Percentiles rank a stretch among this genome's conserved stretches.
Conservation (phyloP, 2,888 invertebrate species). For the Laspeyria flexula region DNA sequence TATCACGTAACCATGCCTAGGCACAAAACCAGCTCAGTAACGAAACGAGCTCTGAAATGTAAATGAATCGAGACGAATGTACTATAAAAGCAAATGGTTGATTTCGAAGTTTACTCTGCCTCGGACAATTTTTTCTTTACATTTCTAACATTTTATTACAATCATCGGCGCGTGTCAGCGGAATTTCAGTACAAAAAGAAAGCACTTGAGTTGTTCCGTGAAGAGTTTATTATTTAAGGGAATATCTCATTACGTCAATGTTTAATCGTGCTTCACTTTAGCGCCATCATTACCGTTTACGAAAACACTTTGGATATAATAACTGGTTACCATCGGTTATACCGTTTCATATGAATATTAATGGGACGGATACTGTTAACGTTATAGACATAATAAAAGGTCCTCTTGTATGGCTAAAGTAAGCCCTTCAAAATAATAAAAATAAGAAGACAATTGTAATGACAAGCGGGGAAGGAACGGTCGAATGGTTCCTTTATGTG, state of each 20-base stretch:
- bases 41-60: constrained; percentile 45
- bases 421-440: constrained; percentile 38
- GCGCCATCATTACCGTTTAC: constrained; percentile 30
- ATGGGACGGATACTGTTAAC: constrained; percentile 1
- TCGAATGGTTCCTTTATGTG: constrained; percentile 59
- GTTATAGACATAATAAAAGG: constrained; percentile 1
- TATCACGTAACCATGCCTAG: constrained; percentile 34
- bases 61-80: constrained; percentile 52
- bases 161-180: constrained; percentile 36
- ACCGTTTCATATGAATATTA: constrained; percentile 2
- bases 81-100: constrained; percentile 55
- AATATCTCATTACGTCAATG: constrained; percentile 23
- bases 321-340: constrained; percentile 7
- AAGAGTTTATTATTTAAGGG: constrained; percentile 8
- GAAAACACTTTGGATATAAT: constrained; percentile 25
- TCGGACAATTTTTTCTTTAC: constrained; percentile 34
- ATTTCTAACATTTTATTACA: constrained; percentile 47
- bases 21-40: constrained; percentile 43
- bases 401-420: constrained; percentile 1
- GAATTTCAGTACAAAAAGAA: constrained; percentile 37
- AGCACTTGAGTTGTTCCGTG: constrained; percentile 13
- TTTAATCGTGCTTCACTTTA: constrained; percentile 9
- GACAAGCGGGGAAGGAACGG: constrained; percentile 45
- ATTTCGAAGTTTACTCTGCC: constrained; percentile 43
- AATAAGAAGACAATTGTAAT: constrained; percentile 57